A percentile compares a stretch with the other conserved stretches of the same genome.
These are phyloP conservation scores for Cassiopea xamachana DNA, from an alignment of 30 jellyfish, hydroid and myxozoan species.

Conservation along the genomic window DNA sequence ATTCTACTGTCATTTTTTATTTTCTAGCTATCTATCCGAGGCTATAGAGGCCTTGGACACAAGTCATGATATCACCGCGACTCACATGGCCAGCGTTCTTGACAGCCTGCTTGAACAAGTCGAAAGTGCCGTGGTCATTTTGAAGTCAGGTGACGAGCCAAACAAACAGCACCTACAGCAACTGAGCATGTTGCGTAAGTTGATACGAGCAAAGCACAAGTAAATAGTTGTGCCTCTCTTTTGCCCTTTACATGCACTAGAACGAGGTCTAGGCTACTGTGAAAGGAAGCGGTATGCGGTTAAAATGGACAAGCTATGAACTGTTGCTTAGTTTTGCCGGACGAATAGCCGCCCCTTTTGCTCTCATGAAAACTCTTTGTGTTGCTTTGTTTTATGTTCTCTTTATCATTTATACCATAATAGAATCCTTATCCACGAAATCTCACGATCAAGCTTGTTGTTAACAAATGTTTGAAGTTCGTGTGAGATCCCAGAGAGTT, in stretches of 20 bases:
- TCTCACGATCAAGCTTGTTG: too few relatives aligned
- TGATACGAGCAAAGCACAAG: not conserved
- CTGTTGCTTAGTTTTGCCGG: too few relatives aligned
- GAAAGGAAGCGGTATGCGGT: too few relatives aligned
- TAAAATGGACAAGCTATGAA: not conserved
- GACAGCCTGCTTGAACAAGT: conserved; percentile 63
- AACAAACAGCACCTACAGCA: not conserved
- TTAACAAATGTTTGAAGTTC: too few relatives aligned
- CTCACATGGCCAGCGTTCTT: conserved; percentile 79
- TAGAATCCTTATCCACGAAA: too few relatives aligned
- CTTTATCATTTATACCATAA: too few relatives aligned
- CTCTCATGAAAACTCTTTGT: too few relatives aligned
- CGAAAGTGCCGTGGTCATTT: conserved; percentile 20
- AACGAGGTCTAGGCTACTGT: not conserved
- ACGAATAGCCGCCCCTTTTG: too few relatives aligned
- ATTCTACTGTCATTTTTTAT: not conserved
- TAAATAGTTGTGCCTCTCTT: not conserved
- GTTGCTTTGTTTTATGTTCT: too few relatives aligned
- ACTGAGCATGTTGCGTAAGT: conserved; percentile 1
- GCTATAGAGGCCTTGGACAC: conserved; percentile 70
- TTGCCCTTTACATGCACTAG: not conserved
- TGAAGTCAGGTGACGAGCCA: conserved; percentile 8
- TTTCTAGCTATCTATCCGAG: conserved; percentile 73
- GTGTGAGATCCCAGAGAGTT: too few relatives aligned
- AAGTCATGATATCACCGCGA: conserved; percentile 73